Conservation (phyloP, 1,140 invertebrate genomes). For the Drosophila rufa region DNA sequence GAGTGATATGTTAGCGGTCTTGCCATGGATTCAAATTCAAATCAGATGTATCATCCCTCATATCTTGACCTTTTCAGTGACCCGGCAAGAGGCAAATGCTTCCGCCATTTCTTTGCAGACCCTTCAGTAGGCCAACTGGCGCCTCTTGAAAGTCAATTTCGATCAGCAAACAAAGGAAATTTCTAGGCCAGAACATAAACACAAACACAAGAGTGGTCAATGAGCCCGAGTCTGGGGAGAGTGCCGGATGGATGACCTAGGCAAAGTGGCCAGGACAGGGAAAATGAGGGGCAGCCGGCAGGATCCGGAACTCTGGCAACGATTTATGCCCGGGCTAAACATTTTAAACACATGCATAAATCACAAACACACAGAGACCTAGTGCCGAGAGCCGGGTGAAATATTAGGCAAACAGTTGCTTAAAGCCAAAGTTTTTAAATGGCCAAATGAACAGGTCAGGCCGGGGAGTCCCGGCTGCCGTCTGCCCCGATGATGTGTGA, state of each 20-base stretch:
- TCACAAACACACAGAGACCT: slow-evolving; percentile 43
- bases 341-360: slow-evolving; percentile 65
- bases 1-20: background rate
- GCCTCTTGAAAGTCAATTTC: slow-evolving; percentile 53
- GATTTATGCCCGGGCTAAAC: slow-evolving; percentile 50
- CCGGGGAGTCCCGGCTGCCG: background rate
- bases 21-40: slow-evolving; percentile 5
- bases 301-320: slow-evolving; percentile 30
- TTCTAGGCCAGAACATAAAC: slow-evolving; percentile 51
- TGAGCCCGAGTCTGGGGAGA: slow-evolving; percentile 29
- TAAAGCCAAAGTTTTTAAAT: slow-evolving; percentile 51
- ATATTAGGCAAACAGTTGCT: slow-evolving; percentile 46
- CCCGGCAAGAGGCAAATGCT: slow-evolving; percentile 17
- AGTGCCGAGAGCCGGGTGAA: slow-evolving; percentile 26
- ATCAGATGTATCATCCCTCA: slow-evolving; percentile 4
- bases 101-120: slow-evolving; percentile 12
- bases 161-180: slow-evolving; percentile 52
- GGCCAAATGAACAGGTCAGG: slow-evolving; percentile 28
- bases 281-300: slow-evolving; percentile 17
- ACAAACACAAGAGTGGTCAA: slow-evolving; percentile 51
- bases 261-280: slow-evolving; percentile 24
- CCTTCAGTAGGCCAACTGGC: slow-evolving; percentile 35
- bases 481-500: slow-evolving; percentile 55
- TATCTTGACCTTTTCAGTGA: slow-evolving; percentile 17
- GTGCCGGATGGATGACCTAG: slow-evolving; percentile 44